phyloP scores from a whole-genome alignment of 2,888 invertebrate species.

The Drosophila flavopinicola region DNA sequence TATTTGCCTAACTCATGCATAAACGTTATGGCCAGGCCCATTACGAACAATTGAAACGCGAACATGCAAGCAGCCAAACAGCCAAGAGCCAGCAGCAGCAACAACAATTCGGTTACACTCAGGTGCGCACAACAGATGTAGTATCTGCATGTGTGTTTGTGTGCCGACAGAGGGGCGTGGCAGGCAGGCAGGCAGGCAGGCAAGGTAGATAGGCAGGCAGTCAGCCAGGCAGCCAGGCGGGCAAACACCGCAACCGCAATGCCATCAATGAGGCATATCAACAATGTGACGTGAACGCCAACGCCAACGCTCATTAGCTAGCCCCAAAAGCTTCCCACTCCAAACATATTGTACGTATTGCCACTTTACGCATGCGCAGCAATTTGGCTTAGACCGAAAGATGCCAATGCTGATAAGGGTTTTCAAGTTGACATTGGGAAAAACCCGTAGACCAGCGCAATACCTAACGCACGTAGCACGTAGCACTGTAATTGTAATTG shows the following conservation, averaged over 20 bases:
- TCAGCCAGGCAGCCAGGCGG: constrained; percentile 5
- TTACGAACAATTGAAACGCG: constrained; percentile 38
- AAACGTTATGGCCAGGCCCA: constrained; percentile 62
- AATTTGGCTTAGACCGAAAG: constrained; percentile 24
- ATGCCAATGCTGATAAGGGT: constrained; percentile 45
- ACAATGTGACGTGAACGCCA: constrained; percentile 49
- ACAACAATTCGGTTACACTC: constrained; percentile 68
- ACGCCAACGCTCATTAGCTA: constrained; percentile 37
- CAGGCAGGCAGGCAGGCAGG: constrained; percentile 22
- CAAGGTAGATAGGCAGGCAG: constrained; percentile 27
- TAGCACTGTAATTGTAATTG: constrained; percentile 69
- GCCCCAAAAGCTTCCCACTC: background rate
- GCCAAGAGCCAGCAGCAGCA: constrained; percentile 18
- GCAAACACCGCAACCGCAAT: constrained; percentile 42
- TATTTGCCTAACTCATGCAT: constrained; percentile 63
- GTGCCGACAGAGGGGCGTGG: constrained; percentile 33
- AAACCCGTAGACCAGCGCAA: constrained; percentile 19
- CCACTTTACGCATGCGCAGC: constrained; percentile 51
- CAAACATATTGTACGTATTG: background rate
- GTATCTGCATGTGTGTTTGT: background rate
- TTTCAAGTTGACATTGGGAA: constrained; percentile 35
- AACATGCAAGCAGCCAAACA: constrained; percentile 18
- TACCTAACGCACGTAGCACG: constrained; percentile 63
- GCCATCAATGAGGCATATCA: constrained; percentile 61
- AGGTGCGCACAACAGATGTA: constrained; percentile 43